phyloP scores from a whole-genome alignment of 1,140 invertebrate genomes.

The Plodia interpunctella region DNA sequence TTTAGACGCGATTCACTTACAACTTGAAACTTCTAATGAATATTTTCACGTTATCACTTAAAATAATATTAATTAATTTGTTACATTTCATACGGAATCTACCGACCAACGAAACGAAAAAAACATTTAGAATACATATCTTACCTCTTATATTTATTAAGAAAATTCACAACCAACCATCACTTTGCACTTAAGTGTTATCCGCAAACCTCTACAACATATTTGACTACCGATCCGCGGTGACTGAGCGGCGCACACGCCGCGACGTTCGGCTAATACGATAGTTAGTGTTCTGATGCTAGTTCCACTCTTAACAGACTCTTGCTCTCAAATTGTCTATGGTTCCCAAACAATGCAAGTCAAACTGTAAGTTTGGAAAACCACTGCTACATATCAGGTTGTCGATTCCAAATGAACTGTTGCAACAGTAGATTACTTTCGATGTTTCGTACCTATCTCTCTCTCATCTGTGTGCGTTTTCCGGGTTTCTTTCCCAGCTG shows the following conservation, averaged over 20 bases:
- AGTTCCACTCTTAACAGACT: slow-evolving; percentile 45
- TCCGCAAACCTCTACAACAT: slow-evolving; percentile 3
- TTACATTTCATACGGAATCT: too few relatives aligned
- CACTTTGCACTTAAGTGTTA: slow-evolving; percentile 31
- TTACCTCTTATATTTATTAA: slow-evolving; percentile 33
- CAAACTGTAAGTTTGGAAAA: background rate
- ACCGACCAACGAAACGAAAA: too few relatives aligned
- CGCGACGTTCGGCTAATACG: slow-evolving; percentile 36
- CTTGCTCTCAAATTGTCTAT: slow-evolving; percentile 18
- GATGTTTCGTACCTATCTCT: too few relatives aligned
- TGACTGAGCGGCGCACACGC: slow-evolving; percentile 42
- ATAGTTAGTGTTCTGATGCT: slow-evolving; percentile 54
- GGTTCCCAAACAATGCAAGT: background rate
- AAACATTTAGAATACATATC: slow-evolving; percentile 3
- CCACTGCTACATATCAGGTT: background rate
- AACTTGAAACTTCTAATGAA: too few relatives aligned
- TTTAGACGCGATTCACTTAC: too few relatives aligned
- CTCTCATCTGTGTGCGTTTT: too few relatives aligned
- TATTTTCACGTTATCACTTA: too few relatives aligned
- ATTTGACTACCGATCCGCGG: slow-evolving; percentile 1
- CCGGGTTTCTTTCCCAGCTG: too few relatives aligned
- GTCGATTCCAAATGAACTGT: too few relatives aligned
- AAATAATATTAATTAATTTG: too few relatives aligned
- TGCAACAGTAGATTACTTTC: too few relatives aligned
- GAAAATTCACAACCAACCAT: slow-evolving; percentile 49